Conservation (phyloP, 2,797 vertebrate genomes). For the Myioborus melanocephalus region DNA sequence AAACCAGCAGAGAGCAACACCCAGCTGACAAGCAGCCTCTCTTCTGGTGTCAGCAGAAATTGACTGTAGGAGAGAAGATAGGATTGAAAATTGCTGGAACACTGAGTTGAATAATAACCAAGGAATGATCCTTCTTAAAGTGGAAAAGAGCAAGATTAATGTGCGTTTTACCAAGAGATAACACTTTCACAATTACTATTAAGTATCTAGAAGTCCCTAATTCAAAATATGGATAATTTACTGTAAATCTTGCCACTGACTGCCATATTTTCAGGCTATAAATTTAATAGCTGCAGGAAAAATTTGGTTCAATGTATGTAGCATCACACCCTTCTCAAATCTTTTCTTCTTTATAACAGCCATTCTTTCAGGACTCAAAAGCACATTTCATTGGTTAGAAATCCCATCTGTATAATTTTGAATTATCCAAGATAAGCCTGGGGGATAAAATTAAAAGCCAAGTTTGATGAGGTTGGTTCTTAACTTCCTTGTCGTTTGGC, state of each 20-base stretch:
- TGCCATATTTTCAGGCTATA: constrained; percentile 3
- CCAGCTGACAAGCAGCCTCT: background rate
- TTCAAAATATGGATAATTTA: constrained; percentile 41
- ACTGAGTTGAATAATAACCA: background rate
- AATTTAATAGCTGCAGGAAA: constrained; percentile 8
- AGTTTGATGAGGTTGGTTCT: constrained; percentile 35
- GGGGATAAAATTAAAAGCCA: constrained; percentile 41
- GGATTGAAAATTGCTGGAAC: background rate
- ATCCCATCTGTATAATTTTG: constrained; percentile 1
- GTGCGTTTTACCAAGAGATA: constrained; percentile 13
- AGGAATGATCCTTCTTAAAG: background rate
- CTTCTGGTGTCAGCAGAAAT: background rate
- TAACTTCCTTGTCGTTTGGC: constrained; percentile 15
- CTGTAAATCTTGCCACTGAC: background rate
- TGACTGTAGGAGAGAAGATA: background rate
- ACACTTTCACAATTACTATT: background rate
- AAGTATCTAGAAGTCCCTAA: constrained; percentile 26
- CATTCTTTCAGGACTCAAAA: background rate
- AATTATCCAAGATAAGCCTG: constrained; percentile 13
- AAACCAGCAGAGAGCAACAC: background rate
- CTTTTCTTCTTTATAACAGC: background rate
- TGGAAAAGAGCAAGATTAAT: constrained; percentile 29
- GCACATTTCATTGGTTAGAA: background rate
- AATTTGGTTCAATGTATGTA: background rate
- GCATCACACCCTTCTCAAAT: background rate